Percentiles rank a stretch among this genome's conserved stretches.
These are phyloP conservation scores for Therioaphis trifolii DNA, from an alignment of 2,888 invertebrate genomes.

Conservation along the genomic window DNA sequence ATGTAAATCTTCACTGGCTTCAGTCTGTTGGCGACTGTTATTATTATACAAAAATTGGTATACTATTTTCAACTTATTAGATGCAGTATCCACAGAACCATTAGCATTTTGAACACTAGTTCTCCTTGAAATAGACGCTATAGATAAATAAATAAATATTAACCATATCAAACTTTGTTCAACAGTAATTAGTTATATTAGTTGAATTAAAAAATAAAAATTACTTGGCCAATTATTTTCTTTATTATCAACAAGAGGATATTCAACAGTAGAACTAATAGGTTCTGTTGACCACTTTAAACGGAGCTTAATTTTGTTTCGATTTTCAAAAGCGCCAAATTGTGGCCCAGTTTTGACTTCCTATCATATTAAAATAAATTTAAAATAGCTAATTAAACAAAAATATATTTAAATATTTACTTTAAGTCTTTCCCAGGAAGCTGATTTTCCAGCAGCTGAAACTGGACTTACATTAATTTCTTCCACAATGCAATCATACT, in stretches of 20 bases:
- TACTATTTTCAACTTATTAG: slow-evolving; percentile 81
- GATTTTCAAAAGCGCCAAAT: slow-evolving; percentile 56
- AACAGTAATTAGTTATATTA: neutral
- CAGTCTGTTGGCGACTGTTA: slow-evolving; percentile 93
- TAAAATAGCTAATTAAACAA: neutral
- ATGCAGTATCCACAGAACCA: slow-evolving; percentile 50
- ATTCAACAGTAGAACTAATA: slow-evolving; percentile 29
- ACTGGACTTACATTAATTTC: slow-evolving; percentile 61
- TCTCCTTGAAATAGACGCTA: slow-evolving; percentile 54
- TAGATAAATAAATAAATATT: no score
- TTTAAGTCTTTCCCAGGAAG: slow-evolving; percentile 78
- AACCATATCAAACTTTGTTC: neutral
- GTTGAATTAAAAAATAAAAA: slow-evolving; percentile 5
- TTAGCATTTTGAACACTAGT: slow-evolving; percentile 56
- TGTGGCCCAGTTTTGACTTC: slow-evolving; percentile 57
- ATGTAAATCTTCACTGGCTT: slow-evolving; percentile 90
- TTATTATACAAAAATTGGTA: slow-evolving; percentile 97
- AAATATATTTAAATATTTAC: slow-evolving; percentile 69
- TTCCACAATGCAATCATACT: slow-evolving; percentile 88
- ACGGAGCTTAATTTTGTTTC: slow-evolving; percentile 55
- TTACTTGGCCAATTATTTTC: slow-evolving; percentile 62
- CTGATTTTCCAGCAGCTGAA: slow-evolving; percentile 67
- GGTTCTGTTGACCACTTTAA: slow-evolving; percentile 61
- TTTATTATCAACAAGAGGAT: slow-evolving; percentile 57
- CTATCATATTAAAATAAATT: slow-evolving; percentile 11